A percentile compares a stretch with the other conserved stretches of the same genome.
Evolutionary conservation across 92 coral and sea anemone species (phyloP).

Genomic region (Zoanthus solanderi): DNA sequence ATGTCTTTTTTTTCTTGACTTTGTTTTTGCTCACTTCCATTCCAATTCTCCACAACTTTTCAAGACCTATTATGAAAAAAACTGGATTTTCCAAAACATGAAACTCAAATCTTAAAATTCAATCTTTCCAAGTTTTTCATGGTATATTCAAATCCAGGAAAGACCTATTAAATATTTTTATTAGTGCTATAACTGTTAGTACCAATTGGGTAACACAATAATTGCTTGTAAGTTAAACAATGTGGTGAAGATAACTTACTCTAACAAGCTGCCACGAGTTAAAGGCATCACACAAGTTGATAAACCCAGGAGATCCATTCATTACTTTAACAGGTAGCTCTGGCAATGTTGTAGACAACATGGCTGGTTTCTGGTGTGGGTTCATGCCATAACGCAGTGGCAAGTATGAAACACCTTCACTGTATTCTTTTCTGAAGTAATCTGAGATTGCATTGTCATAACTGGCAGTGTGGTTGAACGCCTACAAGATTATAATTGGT

Average conservation of each 20-base stretch:
- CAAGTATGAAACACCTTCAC: slow-evolving; percentile 85
- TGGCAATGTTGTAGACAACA: slow-evolving; percentile 83
- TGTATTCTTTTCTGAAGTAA: slow-evolving; percentile 92
- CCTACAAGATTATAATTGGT: slow-evolving; percentile 52
- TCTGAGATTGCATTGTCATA: slow-evolving; percentile 96
- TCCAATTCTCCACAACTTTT: no score
- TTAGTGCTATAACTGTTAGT: no score
- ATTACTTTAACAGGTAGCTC: slow-evolving; percentile 90
- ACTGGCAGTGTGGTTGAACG: slow-evolving; percentile 94
- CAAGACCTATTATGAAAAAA: no score
- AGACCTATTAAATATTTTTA: no score
- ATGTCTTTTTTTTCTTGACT: no score
- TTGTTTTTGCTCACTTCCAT: no score
- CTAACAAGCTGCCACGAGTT: slow-evolving; percentile 97
- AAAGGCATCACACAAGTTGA: slow-evolving; percentile 97
- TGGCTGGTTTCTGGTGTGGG: slow-evolving; percentile 98
- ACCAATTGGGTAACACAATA: neutral
- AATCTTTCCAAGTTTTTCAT: no score
- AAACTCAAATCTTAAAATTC: no score
- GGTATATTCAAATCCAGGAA: no score
- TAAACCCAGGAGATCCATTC: slow-evolving; percentile 97
- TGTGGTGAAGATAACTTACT: slow-evolving; percentile 51
- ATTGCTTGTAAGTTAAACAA: neutral
- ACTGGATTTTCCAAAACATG: no score
- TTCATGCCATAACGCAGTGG: slow-evolving; percentile 97